phyloP scores from a whole-genome alignment of 2,797 vertebrate genomes.

The Rhadinocentrus ornatus region DNA sequence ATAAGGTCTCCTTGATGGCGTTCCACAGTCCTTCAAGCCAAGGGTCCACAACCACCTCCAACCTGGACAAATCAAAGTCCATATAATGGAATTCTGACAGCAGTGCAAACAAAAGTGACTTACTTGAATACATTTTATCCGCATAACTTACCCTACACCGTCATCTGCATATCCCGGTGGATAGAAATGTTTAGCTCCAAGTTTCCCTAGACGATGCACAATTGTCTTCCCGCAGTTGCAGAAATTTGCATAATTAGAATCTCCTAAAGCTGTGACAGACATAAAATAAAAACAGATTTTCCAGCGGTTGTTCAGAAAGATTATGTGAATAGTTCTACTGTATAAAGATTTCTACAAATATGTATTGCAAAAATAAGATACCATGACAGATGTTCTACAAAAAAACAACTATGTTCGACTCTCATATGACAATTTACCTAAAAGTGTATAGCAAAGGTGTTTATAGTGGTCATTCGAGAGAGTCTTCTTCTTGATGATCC shows the following conservation, averaged over 20 bases:
- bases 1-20: slow-evolving; percentile 82
- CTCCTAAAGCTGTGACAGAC: slow-evolving; percentile 88
- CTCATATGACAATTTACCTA: slow-evolving; percentile 83
- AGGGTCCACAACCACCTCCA: slow-evolving; percentile 94
- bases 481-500: slow-evolving; percentile 83
- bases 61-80: slow-evolving; percentile 72
- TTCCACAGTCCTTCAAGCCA: slow-evolving; percentile 95
- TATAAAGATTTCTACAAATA: slow-evolving; percentile 14
- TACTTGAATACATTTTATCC: background rate
- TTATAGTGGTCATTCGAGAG: slow-evolving; percentile 83
- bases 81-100: background rate
- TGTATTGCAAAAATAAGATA: slow-evolving; percentile 11
- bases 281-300: slow-evolving; percentile 25
- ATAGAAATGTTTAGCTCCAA: slow-evolving; percentile 91
- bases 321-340: background rate
- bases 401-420: background rate
- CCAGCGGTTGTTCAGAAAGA: slow-evolving; percentile 27
- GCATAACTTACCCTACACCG: slow-evolving; percentile 88
- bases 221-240: slow-evolving; percentile 96
- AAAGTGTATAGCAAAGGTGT: slow-evolving; percentile 89
- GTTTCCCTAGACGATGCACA: slow-evolving; percentile 88
- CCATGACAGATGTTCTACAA: background rate
- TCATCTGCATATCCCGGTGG: slow-evolving; percentile 94
- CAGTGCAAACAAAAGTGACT: background rate
- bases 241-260: slow-evolving; percentile 95